Evolutionary conservation across 2,888 invertebrate genomes (phyloP), one percentile per base, ranked within the genome.

Genomic region (Acrobasis repandana): DNA sequence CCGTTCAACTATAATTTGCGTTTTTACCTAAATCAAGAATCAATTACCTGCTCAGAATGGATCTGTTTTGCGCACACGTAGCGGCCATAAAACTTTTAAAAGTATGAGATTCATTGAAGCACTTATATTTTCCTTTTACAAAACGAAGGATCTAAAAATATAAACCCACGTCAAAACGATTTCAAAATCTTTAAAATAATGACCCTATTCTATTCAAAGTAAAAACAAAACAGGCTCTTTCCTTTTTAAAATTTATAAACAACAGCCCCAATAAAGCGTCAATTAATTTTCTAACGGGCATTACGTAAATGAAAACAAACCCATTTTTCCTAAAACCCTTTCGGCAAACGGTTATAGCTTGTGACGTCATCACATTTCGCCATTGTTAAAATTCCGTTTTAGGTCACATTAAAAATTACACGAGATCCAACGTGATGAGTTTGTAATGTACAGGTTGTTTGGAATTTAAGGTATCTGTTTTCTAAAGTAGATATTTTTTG

Each of bases 291-390:
- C 20, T 49, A 49, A 38, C 16, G 36, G 36, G 16, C 36, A 54
- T 54, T 54, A 54, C 38, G 54, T 10, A 54, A 54, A 54, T 54
- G 54, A 38, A 34, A 36, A 54, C 54, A 36, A 38, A 18, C 54
- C 15, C 54, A 38, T 54, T 54, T 54, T 54, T 38, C 11, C 18
- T 38, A 11, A 3, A 28, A 9, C 54, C 38, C 28, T 54, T 54
- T 18, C 14, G 38, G 36, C 4, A 18, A 54, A 28, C 18, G 36
- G 54, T 38, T 54, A 54, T 28, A n/a, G 38, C 14, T 28, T 18
- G 38, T 54, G 38, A 54, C 16, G 36, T 38, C 36, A 54, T 54
- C 54, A 38, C n/a, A 14, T 50, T 50, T 28, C 14, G 20, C 28
- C 50, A 50, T 50, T 50, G 50, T 50, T 50, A 50, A 28, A 50